Percentiles rank a stretch among this genome's conserved stretches.
Conservation (phyloP, 2,888 invertebrate species). For the Eucriotettix oculatus region DNA sequence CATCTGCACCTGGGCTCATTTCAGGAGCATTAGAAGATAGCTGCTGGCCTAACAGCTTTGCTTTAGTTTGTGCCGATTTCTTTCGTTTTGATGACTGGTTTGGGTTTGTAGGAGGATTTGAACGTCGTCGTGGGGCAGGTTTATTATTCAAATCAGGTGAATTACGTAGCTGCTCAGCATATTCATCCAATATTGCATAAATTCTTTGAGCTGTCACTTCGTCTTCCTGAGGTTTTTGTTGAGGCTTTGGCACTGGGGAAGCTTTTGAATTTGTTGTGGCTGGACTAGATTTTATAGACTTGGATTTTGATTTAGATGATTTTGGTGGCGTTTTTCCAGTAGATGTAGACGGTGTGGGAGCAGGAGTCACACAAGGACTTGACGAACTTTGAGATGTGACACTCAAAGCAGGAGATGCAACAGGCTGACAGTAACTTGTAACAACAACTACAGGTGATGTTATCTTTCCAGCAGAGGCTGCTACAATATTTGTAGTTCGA, state of each 20-base stretch:
- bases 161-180: conserved; percentile 62
- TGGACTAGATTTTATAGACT: conserved; percentile 38
- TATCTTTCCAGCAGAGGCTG: conserved; percentile 4
- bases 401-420: conserved; percentile 36
- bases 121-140: conserved; percentile 58
- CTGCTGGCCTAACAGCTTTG: conserved; percentile 28
- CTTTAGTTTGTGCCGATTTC: conserved; percentile 41
- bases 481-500: conserved; percentile 13
- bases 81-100: conserved; percentile 51
- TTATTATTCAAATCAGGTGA: conserved; percentile 66
- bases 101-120: conserved; percentile 56
- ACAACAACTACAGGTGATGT: conserved; percentile 32
- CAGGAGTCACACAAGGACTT: conserved; percentile 38
- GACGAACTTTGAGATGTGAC: conserved; percentile 39
- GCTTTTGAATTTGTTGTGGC: conserved; percentile 42
- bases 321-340: conserved; percentile 17
- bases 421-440: conserved; percentile 35
- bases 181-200: conserved; percentile 61
- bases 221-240: conserved; percentile 61
- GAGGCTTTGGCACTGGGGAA: conserved; percentile 45
- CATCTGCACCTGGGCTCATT: conserved; percentile 44
- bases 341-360: conserved; percentile 25
- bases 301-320: conserved; percentile 28
- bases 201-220: conserved; percentile 67
- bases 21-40: conserved; percentile 28